Base-by-base conservation (phyloP, 2,888 invertebrate genomes). In the Drosophila parthenogenetica region DNA sequence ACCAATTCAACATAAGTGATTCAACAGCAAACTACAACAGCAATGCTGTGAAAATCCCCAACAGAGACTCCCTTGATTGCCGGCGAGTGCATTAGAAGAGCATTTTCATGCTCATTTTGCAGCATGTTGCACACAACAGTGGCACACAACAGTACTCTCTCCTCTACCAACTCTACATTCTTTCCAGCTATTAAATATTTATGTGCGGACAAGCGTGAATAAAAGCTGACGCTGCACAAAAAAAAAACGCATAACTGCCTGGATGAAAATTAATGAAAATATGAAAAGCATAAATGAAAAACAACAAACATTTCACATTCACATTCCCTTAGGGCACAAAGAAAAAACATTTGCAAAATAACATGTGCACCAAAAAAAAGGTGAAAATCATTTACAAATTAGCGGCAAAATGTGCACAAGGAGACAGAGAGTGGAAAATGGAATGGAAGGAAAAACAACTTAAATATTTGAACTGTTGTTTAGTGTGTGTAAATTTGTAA, bases 1-100 rank as follows among this genome's bases (percentile, higher is more conserved):
- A 91, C 93, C 93, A 89, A 77, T 53, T 87, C 89, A 90, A 86
- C 91, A 87, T 35, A 68, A 68, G 53, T 62, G 58, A 43, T 46
- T 14, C 48, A 8, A 46, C 63, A 62, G 22, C 63, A 62, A 62
- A 45, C 17, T 17, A 42, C 40, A 29, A 32, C 42, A 54, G 2
- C 14, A 40, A 43, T 35, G 5, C 17, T 17, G 11, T 43, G 49
- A 13, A 45, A 61, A 50, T 50, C 17, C 35, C 54, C 48, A 22
- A n/a, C 14, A 50, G 32, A 5, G 1, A 35, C 22, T 57, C 42
- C 42, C 59, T 55, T 13, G 32, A 42, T 45, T 59, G 17, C 42
- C 16, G 10, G n/a, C 45, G 19, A 48, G 39, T 46, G 59, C 58
- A 69, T 43, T 60, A 17, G 69, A 48, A 37, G 51, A 59, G 51